Conservation (phyloP, 2,888 invertebrate species). For the Tetranychus piercei region DNA sequence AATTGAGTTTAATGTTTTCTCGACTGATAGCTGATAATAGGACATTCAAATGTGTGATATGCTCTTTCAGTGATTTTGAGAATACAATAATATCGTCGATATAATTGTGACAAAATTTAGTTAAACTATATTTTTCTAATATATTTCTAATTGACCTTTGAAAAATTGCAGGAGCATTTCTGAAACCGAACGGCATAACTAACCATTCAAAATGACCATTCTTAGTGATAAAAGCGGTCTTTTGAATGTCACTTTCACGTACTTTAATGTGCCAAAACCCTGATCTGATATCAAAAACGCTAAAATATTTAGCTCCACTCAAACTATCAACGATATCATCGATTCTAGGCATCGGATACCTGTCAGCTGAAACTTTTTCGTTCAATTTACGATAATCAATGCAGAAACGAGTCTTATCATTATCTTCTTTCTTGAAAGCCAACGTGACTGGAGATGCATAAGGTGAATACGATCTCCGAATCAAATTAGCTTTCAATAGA, state of each 20-base stretch:
- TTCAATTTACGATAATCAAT: constrained; percentile 17
- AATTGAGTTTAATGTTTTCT: constrained; percentile 14
- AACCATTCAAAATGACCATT: constrained; percentile 15
- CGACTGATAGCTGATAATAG: background rate
- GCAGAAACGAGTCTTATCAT: constrained; percentile 11
- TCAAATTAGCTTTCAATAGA: background rate
- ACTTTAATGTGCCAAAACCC: constrained; percentile 15
- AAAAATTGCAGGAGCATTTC: constrained; percentile 17
- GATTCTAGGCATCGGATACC: constrained; percentile 15
- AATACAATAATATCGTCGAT: constrained; percentile 18
- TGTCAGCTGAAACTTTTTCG: constrained; percentile 6
- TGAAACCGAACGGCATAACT: constrained; percentile 17
- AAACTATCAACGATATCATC: constrained; percentile 10
- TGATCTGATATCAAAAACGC: constrained; percentile 6
- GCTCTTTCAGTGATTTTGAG: constrained; percentile 8
- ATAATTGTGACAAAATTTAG: constrained; percentile 1
- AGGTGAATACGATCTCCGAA: background rate
- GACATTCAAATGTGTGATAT: background rate
- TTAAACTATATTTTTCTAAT: background rate
- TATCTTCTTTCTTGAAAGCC: constrained; percentile 15
- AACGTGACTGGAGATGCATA: constrained; percentile 16
- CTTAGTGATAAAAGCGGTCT: constrained; percentile 15
- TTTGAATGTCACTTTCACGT: background rate
- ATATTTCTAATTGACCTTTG: constrained; percentile 13
- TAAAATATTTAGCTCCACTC: constrained; percentile 1